These are phyloP conservation scores for Leptopterna dolabrata DNA, from an alignment of 2,888 invertebrate species.

Conservation along the genomic window DNA sequence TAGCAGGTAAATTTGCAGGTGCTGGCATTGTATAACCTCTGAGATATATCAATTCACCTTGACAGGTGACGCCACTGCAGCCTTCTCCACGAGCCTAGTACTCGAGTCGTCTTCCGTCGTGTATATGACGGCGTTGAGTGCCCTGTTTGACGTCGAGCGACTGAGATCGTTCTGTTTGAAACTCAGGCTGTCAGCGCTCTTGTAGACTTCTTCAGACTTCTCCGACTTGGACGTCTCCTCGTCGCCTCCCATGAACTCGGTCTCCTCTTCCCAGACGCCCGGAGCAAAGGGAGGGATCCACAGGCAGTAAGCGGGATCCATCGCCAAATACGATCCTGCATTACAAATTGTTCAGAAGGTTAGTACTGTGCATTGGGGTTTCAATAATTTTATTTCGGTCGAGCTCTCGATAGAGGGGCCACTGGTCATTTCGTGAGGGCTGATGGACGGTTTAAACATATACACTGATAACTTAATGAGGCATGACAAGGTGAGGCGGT, in stretches of 20 bases:
- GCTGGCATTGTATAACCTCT: no score
- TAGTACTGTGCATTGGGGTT: not conserved
- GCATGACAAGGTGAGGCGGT: no score
- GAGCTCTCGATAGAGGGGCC: no score
- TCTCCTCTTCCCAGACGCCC: constrained; percentile 57
- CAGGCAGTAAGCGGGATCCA: constrained; percentile 89
- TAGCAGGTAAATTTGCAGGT: no score
- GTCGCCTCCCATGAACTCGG: constrained; percentile 34
- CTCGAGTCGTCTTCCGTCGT: constrained; percentile 46
- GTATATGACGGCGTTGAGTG: constrained; percentile 44
- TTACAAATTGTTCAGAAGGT: not conserved
- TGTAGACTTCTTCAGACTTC: constrained; percentile 35
- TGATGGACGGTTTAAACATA: no score
- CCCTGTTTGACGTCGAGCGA: constrained; percentile 43
- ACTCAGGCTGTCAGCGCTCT: constrained; percentile 31
- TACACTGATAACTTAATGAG: no score
- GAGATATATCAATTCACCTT: constrained; percentile 50
- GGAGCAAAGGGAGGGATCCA: constrained; percentile 81
- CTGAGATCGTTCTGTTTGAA: constrained; percentile 9
- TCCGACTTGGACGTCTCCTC: not conserved
- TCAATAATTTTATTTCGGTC: no score
- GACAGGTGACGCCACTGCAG: constrained; percentile 57
- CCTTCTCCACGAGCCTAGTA: constrained; percentile 56
- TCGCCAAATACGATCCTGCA: constrained; percentile 81
- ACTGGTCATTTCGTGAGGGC: no score